A percentile compares a stretch with the other conserved stretches of the same genome.
phyloP scores from a whole-genome alignment of 2,113 vertebrate genomes.

The Phylloscopus whistleri region DNA sequence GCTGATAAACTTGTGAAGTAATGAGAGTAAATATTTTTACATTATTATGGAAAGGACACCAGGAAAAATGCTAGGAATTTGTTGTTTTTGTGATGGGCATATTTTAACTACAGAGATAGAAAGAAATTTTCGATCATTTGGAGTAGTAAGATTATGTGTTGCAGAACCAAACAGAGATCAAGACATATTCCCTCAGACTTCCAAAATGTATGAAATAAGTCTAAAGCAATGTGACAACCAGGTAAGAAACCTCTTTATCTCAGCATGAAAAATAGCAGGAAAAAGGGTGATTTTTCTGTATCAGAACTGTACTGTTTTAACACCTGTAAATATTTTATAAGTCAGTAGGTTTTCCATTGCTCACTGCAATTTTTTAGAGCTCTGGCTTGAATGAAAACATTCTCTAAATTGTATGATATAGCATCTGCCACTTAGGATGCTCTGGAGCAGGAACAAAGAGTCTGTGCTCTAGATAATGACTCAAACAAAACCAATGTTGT shows the following conservation, averaged over 20 bases:
- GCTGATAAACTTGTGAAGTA: not conserved
- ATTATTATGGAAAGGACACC: not conserved
- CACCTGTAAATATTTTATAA: not conserved
- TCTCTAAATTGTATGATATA: not conserved
- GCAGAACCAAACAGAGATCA: not conserved
- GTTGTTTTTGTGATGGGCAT: not conserved
- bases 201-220: not conserved
- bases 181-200: not conserved
- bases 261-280: not conserved
- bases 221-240: not conserved
- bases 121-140: not conserved
- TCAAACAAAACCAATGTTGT: not conserved
- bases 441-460: not conserved
- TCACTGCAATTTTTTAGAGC: not conserved
- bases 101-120: not conserved
- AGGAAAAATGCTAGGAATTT: not conserved
- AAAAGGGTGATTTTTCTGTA: not conserved
- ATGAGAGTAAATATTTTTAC: not conserved
- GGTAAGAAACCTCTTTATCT: not conserved
- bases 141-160: not conserved
- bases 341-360: not conserved
- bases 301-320: not conserved
- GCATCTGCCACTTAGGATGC: not conserved
- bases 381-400: not conserved
- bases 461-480: not conserved